Conservation (phyloP, 2,113 vertebrate genomes). For the Ailurus styani region DNA sequence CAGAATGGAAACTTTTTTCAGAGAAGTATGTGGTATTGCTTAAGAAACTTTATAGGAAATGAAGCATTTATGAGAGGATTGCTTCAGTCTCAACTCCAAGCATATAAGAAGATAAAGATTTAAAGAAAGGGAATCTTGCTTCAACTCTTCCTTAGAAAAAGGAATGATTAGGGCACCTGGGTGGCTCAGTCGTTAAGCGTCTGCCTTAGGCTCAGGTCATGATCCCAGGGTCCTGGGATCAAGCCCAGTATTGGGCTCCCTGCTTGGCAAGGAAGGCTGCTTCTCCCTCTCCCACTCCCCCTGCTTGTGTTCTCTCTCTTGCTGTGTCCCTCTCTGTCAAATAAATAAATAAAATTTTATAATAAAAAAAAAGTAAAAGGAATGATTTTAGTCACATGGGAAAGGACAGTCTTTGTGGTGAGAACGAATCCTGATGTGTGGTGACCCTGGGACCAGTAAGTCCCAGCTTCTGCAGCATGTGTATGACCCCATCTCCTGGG, state of each 20-base stretch:
- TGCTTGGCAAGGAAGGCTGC: too few relatives aligned
- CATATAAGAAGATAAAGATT: conserved; percentile 95
- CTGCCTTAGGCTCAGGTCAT: too few relatives aligned
- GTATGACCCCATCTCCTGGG: conserved; percentile 91
- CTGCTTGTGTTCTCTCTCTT: too few relatives aligned
- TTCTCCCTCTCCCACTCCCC: too few relatives aligned
- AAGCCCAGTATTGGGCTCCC: too few relatives aligned
- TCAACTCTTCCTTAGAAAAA: conserved; percentile 91
- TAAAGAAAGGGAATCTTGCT: conserved; percentile 95
- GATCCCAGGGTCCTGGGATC: too few relatives aligned
- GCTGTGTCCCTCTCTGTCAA: too few relatives aligned
- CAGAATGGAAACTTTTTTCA: conserved; percentile 90
- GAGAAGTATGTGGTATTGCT: conserved; percentile 88
- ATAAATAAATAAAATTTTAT: too few relatives aligned
- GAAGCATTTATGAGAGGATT: conserved; percentile 92
- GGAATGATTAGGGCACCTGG: too few relatives aligned
- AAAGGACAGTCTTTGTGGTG: conserved; percentile 90
- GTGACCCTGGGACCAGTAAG: conserved; percentile 95
- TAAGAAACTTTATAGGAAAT: conserved; percentile 90
- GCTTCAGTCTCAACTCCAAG: conserved; percentile 91
- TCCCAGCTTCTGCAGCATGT: conserved; percentile 94
- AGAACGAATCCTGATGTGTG: conserved; percentile 95
- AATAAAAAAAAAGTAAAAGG: too few relatives aligned
- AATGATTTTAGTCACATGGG: conserved; percentile 95
- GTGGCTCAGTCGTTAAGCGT: too few relatives aligned